Evolutionary conservation across 2,888 invertebrate species (phyloP).

Genomic region (Ceriagrion tenellum): DNA sequence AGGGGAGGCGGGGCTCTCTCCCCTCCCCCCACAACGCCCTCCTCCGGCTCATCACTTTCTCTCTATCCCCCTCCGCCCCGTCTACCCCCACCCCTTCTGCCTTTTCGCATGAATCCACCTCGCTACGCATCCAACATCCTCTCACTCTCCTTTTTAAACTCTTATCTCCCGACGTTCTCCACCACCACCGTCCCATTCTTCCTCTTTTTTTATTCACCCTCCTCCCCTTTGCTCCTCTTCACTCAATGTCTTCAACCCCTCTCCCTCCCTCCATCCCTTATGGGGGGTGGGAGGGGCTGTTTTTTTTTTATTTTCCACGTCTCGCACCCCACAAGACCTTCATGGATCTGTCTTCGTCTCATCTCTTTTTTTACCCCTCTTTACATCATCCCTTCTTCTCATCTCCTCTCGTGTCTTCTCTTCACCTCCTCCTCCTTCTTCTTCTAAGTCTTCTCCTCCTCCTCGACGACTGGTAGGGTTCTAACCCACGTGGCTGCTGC

Average conservation of each 20-base stretch:
- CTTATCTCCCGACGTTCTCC: neutral
- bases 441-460: neutral
- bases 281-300: neutral
- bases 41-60: neutral
- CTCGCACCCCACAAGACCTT: neutral
- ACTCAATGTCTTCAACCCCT: neutral
- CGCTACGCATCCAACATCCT: neutral
- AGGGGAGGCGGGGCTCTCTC: neutral
- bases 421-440: neutral
- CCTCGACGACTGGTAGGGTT: neutral
- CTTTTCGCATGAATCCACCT: constrained; percentile 5
- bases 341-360: constrained; percentile 5
- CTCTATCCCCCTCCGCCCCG: neutral
- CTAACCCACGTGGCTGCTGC: constrained; percentile 1
- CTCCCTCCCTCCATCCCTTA: neutral
- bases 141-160: neutral
- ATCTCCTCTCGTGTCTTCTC: neutral
- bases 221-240: no score
- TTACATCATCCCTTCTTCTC: neutral
- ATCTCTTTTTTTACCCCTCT: neutral
- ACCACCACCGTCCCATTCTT: neutral
- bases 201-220: neutral
- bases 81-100: neutral
- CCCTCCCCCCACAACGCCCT: neutral
- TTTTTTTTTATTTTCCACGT: neutral